These are phyloP conservation scores for Eurytoma adleriae DNA, from an alignment of 2,888 invertebrate genomes.

Conservation along the genomic window DNA sequence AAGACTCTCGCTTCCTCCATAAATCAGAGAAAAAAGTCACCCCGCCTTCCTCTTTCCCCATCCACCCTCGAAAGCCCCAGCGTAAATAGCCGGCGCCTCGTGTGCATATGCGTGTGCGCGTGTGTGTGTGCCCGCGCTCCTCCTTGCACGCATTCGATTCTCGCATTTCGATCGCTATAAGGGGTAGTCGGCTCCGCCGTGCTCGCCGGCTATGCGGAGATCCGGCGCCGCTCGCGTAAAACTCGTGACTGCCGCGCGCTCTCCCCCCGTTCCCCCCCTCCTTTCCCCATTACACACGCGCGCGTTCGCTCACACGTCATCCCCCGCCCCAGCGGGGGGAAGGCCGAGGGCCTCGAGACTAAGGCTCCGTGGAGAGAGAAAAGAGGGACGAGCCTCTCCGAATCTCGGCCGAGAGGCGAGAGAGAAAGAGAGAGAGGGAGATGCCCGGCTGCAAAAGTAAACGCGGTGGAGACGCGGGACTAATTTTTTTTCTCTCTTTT, in stretches of 20 bases:
- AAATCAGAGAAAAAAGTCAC: neutral
- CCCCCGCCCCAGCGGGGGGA: neutral
- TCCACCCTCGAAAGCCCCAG: neutral
- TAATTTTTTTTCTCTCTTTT: too few species aligned
- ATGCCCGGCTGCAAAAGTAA: neutral
- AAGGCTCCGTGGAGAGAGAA: neutral
- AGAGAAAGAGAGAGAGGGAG: slow-evolving; percentile 2
- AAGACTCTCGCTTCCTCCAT: too few species aligned
- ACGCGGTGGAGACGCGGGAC: neutral
- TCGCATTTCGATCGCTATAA: slow-evolving; percentile 34
- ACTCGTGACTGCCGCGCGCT: slow-evolving; percentile 17
- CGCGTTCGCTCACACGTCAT: neutral
- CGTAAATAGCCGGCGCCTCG: neutral
- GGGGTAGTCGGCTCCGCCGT: neutral
- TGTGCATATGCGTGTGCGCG: too few species aligned
- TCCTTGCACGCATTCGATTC: slow-evolving; percentile 6
- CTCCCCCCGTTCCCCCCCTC: neutral
- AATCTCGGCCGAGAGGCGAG: neutral
- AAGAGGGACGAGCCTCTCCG: neutral
- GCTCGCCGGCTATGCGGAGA: neutral
- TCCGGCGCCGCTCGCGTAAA: slow-evolving; percentile 13
- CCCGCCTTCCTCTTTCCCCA: neutral
- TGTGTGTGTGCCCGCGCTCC: too few species aligned
- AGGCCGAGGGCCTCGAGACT: slow-evolving; percentile 29
- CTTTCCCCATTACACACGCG: neutral